Evolutionary conservation across 64 coral and sea anemone genomes (phyloP).

Genomic region (Porites lutea): DNA sequence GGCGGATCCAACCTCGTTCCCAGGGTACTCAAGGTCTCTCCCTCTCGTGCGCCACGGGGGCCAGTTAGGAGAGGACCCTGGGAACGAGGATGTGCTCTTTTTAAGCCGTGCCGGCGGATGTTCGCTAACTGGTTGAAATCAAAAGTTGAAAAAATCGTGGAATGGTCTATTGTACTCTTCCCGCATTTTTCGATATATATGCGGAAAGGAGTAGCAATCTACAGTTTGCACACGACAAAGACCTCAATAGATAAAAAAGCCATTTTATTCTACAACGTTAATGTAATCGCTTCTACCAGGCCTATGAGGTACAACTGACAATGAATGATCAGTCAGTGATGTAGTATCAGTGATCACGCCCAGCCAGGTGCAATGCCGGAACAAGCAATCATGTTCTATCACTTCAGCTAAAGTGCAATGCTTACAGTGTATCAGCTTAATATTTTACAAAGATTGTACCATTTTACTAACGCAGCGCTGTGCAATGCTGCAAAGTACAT

Average conservation of each 20-base stretch:
- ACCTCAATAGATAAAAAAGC: not conserved
- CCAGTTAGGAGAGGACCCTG: no score
- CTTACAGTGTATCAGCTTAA: constrained; percentile 81
- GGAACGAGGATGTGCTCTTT: no score
- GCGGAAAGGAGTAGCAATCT: not conserved
- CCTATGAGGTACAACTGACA: not conserved
- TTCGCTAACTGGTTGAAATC: no score
- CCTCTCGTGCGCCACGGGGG: no score
- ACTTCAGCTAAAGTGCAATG: constrained; percentile 75
- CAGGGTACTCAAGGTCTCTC: no score
- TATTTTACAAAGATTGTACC: not conserved
- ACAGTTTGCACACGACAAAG: not conserved
- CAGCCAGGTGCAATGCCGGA: constrained; percentile 27
- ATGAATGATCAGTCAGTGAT: not conserved
- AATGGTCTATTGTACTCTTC: no score
- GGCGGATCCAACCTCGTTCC: no score
- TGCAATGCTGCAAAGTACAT: constrained; percentile 1
- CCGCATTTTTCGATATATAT: no score
- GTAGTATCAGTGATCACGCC: constrained; percentile 30
- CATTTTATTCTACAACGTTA: constrained; percentile 5
- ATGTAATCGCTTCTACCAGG: constrained; percentile 26
- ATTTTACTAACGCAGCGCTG: not conserved
- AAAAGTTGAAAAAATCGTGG: no score
- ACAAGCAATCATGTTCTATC: constrained; percentile 19
- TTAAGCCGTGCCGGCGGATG: no score